These are phyloP conservation scores for Geotrupes spiniger DNA, from an alignment of 2,888 invertebrate species.

Conservation along the genomic window DNA sequence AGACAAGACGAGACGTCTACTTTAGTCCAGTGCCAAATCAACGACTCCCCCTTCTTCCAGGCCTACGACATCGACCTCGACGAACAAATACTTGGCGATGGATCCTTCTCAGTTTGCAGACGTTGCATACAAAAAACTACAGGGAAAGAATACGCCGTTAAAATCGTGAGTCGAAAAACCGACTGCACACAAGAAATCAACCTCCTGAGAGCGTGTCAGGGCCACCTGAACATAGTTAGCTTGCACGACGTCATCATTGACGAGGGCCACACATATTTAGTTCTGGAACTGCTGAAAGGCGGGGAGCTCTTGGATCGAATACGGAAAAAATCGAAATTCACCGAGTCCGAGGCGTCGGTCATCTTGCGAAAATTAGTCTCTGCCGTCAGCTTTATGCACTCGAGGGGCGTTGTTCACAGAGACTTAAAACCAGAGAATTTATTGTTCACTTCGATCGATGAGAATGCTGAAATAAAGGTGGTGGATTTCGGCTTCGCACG, in stretches of 20 bases:
- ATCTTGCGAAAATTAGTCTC: constrained; percentile 79
- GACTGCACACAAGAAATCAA: constrained; percentile 74
- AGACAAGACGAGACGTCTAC: constrained; percentile 43
- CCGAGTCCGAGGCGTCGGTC: constrained; percentile 74
- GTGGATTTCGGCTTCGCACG: constrained; percentile 97
- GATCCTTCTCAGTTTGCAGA: constrained; percentile 85
- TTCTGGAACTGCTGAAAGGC: constrained; percentile 81
- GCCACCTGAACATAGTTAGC: constrained; percentile 83
- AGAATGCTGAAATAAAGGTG: constrained; percentile 71
- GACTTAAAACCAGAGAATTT: constrained; percentile 93
- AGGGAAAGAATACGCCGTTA: constrained; percentile 80
- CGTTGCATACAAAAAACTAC: constrained; percentile 73
- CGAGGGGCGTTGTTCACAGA: constrained; percentile 80
- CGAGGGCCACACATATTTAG: constrained; percentile 83
- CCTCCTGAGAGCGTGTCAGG: constrained; percentile 78
- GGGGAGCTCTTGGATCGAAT: constrained; percentile 76
- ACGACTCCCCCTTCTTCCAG: constrained; percentile 81
- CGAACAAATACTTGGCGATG: constrained; percentile 76
- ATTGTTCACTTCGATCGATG: constrained; percentile 60
- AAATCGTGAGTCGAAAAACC: constrained; percentile 70
- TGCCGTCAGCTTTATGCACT: constrained; percentile 84
- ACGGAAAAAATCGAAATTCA: constrained; percentile 63
- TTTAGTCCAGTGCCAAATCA: constrained; percentile 40
- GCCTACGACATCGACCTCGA: constrained; percentile 73
- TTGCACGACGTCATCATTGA: constrained; percentile 83